Evolutionary conservation across 2,797 vertebrate genomes (phyloP), one percentile per base, ranked within the genome.

Genomic region (Australoheros facetus): DNA sequence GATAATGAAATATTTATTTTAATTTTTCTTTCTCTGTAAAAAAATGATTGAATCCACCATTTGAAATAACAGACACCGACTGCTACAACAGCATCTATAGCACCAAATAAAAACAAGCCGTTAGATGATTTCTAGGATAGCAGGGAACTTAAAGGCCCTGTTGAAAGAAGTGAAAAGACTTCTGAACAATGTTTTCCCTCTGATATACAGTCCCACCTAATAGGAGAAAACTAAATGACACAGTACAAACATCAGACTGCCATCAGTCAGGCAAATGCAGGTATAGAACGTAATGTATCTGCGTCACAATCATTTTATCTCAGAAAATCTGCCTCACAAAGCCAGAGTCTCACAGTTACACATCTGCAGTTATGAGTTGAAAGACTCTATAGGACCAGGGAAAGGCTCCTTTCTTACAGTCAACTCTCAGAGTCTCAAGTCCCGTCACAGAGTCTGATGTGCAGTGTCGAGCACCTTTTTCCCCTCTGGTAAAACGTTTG

Each of bases 71-170:
- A 62, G 34, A 79, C 66, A 83, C 37, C 73, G 58, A 91, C 78
- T 81, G 86, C 91, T 93, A 88, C 84, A 89, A 91, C 86, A 85
- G 13, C 78, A 71, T 83, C 26, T 51, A 86, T 90, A 91, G 91
- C 89, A 92, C 91, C 91, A 79, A 90, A 83, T 78, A 2, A 88
- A 89, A 90, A 66, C 57, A 53, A 60, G 79, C 56, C 6, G 66
- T 64, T 58, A 70, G 70, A 79, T 54, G 51, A 42, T 62, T 72
- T 72, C 23, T 80, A 77, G 73, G 53, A 75, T 28, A 59, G n/a
- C n/a, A 42, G 11, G 9, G 9, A 71, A 86, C 26, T 45, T 45
- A 74, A 62, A 83, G 54, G 10, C n/a, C 21, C 71, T 79, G 51
- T 42, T 60, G 30, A 21, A 53, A 32, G 28, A 74, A 78, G 62